Evolutionary conservation across 2,888 invertebrate species (phyloP).

Genomic region (Hypselothyrea guttata): DNA sequence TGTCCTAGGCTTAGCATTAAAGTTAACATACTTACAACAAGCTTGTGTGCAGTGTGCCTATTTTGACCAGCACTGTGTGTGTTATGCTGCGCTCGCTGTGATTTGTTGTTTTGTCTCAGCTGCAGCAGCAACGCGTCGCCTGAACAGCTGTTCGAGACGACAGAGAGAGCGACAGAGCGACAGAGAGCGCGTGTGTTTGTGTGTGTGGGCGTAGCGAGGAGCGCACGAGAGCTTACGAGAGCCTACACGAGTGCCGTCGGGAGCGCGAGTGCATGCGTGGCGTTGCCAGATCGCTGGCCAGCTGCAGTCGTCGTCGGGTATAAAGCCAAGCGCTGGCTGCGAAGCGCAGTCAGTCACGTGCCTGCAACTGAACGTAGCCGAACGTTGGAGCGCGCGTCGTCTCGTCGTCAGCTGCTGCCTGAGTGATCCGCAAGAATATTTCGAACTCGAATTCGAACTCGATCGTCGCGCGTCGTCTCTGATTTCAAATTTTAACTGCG

Average conservation of each 20-base stretch:
- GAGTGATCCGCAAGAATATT: slow-evolving; percentile 66
- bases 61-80: slow-evolving; percentile 3
- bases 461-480: slow-evolving; percentile 45
- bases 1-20: neutral
- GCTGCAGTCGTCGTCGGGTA: slow-evolving; percentile 32
- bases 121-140: slow-evolving; percentile 4
- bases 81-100: slow-evolving; percentile 30
- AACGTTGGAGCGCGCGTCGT: slow-evolving; percentile 49
- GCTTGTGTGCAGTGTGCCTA: neutral
- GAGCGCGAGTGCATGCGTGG: slow-evolving; percentile 46
- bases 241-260: no score
- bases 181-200: slow-evolving; percentile 1
- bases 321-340: slow-evolving; percentile 65
- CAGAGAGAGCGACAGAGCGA: slow-evolving; percentile 8
- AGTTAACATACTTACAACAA: no score
- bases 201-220: slow-evolving; percentile 9
- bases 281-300: slow-evolving; percentile 61
- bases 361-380: slow-evolving; percentile 65
- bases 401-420: slow-evolving; percentile 44
- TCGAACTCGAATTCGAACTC: slow-evolving; percentile 41
- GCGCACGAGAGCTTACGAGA: slow-evolving; percentile 29
- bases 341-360: slow-evolving; percentile 75
- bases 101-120: slow-evolving; percentile 30
- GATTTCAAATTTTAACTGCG: slow-evolving; percentile 57
- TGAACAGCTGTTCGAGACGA: slow-evolving; percentile 47